phyloP scores from a whole-genome alignment of 2,888 invertebrate genomes.

The Halictus ligatus region DNA sequence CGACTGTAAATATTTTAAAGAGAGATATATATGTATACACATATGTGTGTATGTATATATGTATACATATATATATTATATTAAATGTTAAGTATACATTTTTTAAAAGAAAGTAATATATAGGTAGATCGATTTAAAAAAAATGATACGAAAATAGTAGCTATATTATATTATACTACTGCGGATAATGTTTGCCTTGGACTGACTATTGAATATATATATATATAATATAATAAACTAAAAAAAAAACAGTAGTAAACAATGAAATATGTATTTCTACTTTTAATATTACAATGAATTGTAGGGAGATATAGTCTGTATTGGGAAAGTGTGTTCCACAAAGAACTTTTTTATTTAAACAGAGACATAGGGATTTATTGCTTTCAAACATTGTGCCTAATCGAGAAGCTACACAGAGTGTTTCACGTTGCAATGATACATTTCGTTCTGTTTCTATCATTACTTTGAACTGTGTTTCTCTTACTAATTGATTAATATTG shows the following conservation, averaged over 20 bases:
- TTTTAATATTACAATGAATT: constrained; percentile 83
- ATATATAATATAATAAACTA: constrained; percentile 65
- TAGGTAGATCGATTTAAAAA: constrained; percentile 80
- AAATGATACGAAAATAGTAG: constrained; percentile 78
- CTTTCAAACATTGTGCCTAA: constrained; percentile 76
- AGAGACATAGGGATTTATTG: constrained; percentile 67
- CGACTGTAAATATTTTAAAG: constrained; percentile 83
- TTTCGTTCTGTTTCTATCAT: constrained; percentile 60
- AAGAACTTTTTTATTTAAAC: constrained; percentile 76
- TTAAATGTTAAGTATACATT: constrained; percentile 84
- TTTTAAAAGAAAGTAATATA: constrained; percentile 84
- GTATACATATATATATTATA: constrained; percentile 74
- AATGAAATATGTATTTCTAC: constrained; percentile 83
- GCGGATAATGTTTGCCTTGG: constrained; percentile 84
- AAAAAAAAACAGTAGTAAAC: constrained; percentile 75
- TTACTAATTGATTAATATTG: constrained; percentile 26
- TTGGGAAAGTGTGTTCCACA: constrained; percentile 79
- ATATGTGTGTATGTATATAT: constrained; percentile 44
- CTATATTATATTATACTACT: constrained; percentile 79
- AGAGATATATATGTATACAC: constrained; percentile 76
- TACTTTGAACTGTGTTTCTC: constrained; percentile 40
- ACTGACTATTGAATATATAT: constrained; percentile 79
- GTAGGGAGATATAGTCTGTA: constrained; percentile 77
- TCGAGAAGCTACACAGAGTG: constrained; percentile 66
- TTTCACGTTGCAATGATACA: constrained; percentile 54